A percentile compares a stretch with the other conserved stretches of the same genome.
Conservation (phyloP, 1,140 invertebrate genomes). For the Drosophila repleta region DNA sequence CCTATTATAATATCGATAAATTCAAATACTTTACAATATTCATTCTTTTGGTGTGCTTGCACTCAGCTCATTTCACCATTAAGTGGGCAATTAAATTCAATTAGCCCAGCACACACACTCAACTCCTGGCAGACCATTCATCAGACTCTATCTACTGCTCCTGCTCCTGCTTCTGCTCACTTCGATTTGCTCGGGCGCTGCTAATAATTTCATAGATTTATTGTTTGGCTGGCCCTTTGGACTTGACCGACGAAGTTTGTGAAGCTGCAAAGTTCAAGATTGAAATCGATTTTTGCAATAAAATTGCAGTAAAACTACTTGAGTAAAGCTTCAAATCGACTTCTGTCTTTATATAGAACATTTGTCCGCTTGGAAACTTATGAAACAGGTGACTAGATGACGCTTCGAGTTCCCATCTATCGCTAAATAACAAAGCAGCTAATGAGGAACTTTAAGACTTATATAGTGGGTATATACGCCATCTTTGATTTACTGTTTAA, state of each 20-base stretch:
- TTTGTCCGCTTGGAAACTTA: no score
- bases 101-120: slow-evolving; percentile 45
- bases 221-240: slow-evolving; percentile 52
- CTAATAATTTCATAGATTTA: slow-evolving; percentile 75
- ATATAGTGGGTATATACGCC: no score
- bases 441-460: no score
- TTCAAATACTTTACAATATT: no score
- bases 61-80: slow-evolving; percentile 63
- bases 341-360: background rate
- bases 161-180: slow-evolving; percentile 4
- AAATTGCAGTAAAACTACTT: background rate
- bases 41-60: slow-evolving; percentile 32
- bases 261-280: slow-evolving; percentile 1
- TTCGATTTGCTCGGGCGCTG: slow-evolving; percentile 51
- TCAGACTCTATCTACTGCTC: slow-evolving; percentile 6
- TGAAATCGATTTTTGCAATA: slow-evolving; percentile 3
- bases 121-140: slow-evolving; percentile 46
- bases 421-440: no score
- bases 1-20: no score
- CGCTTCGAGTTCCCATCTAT: no score
- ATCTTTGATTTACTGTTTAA: background rate
- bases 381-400: no score
- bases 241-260: slow-evolving; percentile 17
- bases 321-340: background rate
- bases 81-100: slow-evolving; percentile 78